Percentiles rank a stretch among this genome's conserved stretches.
phyloP scores from a whole-genome alignment of 2,797 vertebrate species.

The Octomys mimax region DNA sequence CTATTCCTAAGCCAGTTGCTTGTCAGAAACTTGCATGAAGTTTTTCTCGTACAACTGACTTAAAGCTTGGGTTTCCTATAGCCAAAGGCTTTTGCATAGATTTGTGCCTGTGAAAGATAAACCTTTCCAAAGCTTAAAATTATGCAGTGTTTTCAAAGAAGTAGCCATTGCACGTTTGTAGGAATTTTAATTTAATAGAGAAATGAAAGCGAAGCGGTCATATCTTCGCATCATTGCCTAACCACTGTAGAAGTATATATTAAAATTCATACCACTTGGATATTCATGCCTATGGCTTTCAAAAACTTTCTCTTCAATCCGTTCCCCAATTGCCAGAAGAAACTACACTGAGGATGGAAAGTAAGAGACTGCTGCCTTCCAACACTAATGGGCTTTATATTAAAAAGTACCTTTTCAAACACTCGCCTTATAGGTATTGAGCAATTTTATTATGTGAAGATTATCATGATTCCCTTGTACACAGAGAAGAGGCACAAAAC shows the following conservation, averaged over 20 bases:
- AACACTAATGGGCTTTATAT: conserved; percentile 3
- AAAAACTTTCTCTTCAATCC: conserved; percentile 59
- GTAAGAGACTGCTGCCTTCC: conserved; percentile 55
- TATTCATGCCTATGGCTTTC: conserved; percentile 69
- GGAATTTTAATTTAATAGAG: conserved; percentile 60
- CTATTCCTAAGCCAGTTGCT: neutral
- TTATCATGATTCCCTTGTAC: neutral
- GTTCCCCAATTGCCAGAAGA: conserved; percentile 20
- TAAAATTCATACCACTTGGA: conserved; percentile 69
- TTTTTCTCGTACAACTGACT: neutral
- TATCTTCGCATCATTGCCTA: conserved; percentile 60
- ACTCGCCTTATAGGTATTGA: neutral
- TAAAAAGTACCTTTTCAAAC: neutral
- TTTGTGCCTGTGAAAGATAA: conserved; percentile 50
- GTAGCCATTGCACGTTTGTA: conserved; percentile 14
- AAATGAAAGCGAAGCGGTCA: conserved; percentile 62
- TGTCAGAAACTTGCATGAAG: neutral
- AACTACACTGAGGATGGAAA: conserved; percentile 38
- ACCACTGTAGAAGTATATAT: conserved; percentile 39
- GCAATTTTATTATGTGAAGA: neutral
- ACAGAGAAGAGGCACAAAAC: neutral
- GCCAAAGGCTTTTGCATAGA: conserved; percentile 57
- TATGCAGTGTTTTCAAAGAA: conserved; percentile 61
- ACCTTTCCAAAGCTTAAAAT: conserved; percentile 63
- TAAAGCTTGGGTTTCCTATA: conserved; percentile 32